Percentiles rank a stretch among this genome's conserved stretches.
These are phyloP conservation scores for Plecturocebus donacophilus DNA, from an alignment of 2,113 vertebrate species.

Conservation along the genomic window DNA sequence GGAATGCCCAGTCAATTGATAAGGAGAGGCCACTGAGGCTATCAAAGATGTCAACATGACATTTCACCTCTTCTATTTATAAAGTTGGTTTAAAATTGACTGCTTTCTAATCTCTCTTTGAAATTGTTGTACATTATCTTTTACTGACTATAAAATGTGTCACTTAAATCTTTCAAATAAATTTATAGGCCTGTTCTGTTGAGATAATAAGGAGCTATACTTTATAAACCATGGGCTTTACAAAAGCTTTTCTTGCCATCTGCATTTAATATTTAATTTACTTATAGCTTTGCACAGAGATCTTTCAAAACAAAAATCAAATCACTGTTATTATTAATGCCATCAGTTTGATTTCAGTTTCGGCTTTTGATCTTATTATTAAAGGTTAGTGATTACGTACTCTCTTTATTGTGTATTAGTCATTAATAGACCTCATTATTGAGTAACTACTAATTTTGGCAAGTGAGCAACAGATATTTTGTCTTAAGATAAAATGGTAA, in stretches of 20 bases:
- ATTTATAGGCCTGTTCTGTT: slow-evolving; percentile 66
- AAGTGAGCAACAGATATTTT: slow-evolving; percentile 24
- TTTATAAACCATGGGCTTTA: slow-evolving; percentile 69
- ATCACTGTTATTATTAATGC: slow-evolving; percentile 44
- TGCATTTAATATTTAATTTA: slow-evolving; percentile 78
- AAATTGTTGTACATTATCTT: slow-evolving; percentile 63
- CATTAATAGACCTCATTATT: not conserved
- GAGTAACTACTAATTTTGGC: slow-evolving; percentile 7
- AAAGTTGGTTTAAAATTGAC: slow-evolving; percentile 53
- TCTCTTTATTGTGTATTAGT: slow-evolving; percentile 16
- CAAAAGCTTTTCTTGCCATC: slow-evolving; percentile 67
- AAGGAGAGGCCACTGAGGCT: not conserved
- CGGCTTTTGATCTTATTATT: slow-evolving; percentile 35
- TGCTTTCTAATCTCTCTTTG: slow-evolving; percentile 39
- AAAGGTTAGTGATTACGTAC: not conserved
- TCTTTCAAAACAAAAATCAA: slow-evolving; percentile 69
- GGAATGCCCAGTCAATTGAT: not conserved
- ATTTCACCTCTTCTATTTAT: slow-evolving; percentile 49
- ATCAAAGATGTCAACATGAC: not conserved
- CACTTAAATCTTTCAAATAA: slow-evolving; percentile 59
- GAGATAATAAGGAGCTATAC: slow-evolving; percentile 64
- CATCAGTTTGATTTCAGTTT: slow-evolving; percentile 55
- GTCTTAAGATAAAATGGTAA: slow-evolving; percentile 26
- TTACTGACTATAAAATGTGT: slow-evolving; percentile 57
- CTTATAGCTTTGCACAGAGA: slow-evolving; percentile 9